Conservation (phyloP, 30 jellyfish, hydroid and myxozoan species). For the Cassiopea xamachana region DNA sequence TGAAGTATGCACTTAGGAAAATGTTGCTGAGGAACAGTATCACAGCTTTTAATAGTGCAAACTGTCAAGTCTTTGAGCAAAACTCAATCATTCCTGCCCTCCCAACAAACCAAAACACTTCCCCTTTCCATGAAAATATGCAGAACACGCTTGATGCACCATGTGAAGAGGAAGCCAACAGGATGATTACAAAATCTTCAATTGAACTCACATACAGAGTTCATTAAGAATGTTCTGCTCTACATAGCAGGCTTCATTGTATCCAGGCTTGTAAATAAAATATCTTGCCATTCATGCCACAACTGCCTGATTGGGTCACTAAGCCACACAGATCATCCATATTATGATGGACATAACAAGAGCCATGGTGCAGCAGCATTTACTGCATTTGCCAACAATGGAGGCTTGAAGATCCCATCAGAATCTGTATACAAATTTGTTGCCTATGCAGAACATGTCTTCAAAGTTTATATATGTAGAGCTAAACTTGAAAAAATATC, state of each 20-base stretch:
- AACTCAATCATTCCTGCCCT: conserved; percentile 5
- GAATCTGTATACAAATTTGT: conserved; percentile 18
- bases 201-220: conserved; percentile 13
- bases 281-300: conserved; percentile 21
- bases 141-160: neutral
- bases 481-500: neutral
- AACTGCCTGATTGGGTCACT: conserved; percentile 40
- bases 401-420: conserved; percentile 58
- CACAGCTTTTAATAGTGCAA: conserved; percentile 59
- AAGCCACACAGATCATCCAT: conserved; percentile 23
- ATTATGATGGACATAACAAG: conserved; percentile 1
- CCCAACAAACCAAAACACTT: conserved; percentile 15
- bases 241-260: conserved; percentile 50
- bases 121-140: conserved; percentile 14
- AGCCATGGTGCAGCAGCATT: conserved; percentile 65
- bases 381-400: conserved; percentile 63
- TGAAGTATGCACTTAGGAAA: conserved; percentile 43
- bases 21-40: conserved; percentile 28
- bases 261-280: conserved; percentile 34
- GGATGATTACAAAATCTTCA: neutral
- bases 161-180: neutral
- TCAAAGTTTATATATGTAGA: neutral
- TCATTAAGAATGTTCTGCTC: conserved; percentile 16
- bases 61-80: conserved; percentile 53
- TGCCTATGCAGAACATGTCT: conserved; percentile 15